Base-by-base conservation (phyloP, 2,797 vertebrate genomes). In the Vipera ursinii region DNA sequence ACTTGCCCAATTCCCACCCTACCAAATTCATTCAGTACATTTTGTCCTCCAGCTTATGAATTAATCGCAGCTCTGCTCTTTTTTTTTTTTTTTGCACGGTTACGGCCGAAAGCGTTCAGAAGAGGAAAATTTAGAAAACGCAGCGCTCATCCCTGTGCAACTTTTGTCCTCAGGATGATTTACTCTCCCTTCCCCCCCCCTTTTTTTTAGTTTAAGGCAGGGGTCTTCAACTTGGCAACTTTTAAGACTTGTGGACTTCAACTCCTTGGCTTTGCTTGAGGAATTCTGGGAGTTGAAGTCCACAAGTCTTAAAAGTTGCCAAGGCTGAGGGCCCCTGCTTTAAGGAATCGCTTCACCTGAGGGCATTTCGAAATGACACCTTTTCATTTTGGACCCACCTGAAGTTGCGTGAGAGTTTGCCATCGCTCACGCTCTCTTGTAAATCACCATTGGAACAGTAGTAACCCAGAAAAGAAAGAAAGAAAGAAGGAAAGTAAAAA, bases 371-470 rank as follows among this genome's bases (percentile, higher is more conserved):
- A 89, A 98, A 98, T 97, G 17, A 97, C 98, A 98, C 97, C 98
- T 98, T 97, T 38, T 97, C 96, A 96, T 97, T 98, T 97, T 98
- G 97, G 96, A 97, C 96, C 91, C 98, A 98, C 98, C 98, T 98
- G 94, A 97, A 98, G 97, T 98, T 98, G 97, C 97, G 96, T 98
- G 98, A 98, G 98, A 98, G 97, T 98, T 98, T 98, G 97, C 98
- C 98, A 98, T 98, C 97, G 98, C 98, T 98, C 97, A 98, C 97
- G 97, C 97, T 97, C 96, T 97, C 97, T 98, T 98, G 98, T 99
- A 98, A 98, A 98, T 98, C 98, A 98, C 98, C 98, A 97, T 97
- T 96, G 97, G 97, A 98, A 98, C 98, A 97, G 98, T 98, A 98
- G 98, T 98, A 98, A 98, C 98, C 98, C 97, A 5, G 51, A 2